Base-by-base conservation (phyloP, 2,113 vertebrate species). In the Megaceryle maxima region DNA sequence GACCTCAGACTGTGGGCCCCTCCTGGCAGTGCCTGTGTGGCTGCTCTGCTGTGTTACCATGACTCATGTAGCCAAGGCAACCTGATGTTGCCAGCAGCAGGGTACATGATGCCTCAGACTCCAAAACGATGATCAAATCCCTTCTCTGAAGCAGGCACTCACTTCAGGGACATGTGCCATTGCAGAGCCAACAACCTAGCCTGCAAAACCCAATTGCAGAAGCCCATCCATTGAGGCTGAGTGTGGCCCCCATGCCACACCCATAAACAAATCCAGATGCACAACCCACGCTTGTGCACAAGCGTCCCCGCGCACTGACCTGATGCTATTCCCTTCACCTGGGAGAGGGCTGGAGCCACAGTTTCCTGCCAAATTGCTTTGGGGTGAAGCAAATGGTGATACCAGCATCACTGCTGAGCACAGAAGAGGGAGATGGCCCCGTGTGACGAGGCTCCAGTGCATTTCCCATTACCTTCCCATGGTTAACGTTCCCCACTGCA, bases 21-120 rank as follows among this genome's bases (percentile, higher is more conserved):
- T 89, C 39, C 69, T 24, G 68, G 57, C 83, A 69, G 44, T 2
- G 8, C 73, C 79, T 44, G 44, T 2, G 6, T 66, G 74, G 77
- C 63, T 90, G 91, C 84, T 41, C 44, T 19, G 73, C 83, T 91
- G 55, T 44, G 87, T 94, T 95, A 11, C 75, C 29, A 26, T 85
- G 84, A 90, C 87, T 96, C 93, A 87, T 0, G 74, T 94, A 95
- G 82, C 93, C 66, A 96, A 48, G 93, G 94, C 93, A 97, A 96
- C 95, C 50, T 3, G 1, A 11, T 59, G 75, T 53, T 88, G 87
- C 91, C 82, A 37, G 90, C 53, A 76, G 84, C 70, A 44, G 70
- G 53, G 28, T 57, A 66, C 31, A 44, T 2, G 83, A 77, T 0
- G 22, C 59, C 83, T 91, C 74, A 37, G 7, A 19, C 66, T 60